Conservation (phyloP, 1,140 invertebrate genomes). For the Aphelenchoides fujianensis region DNA sequence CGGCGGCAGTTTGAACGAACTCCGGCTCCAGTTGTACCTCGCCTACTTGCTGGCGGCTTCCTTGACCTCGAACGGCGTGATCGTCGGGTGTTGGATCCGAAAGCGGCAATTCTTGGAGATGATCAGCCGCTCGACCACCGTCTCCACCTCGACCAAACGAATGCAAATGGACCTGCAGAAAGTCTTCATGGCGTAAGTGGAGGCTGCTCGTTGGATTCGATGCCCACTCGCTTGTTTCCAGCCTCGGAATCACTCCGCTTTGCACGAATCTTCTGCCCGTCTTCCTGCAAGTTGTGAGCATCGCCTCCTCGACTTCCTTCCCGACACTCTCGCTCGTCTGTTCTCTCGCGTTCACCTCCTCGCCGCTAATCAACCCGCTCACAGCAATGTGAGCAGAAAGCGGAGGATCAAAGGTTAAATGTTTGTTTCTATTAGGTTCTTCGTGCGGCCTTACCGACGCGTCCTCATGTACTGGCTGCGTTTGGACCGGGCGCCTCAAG, state of each 20-base stretch:
- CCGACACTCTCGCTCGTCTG: neutral
- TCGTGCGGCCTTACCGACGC: conserved; percentile 1
- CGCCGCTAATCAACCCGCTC: neutral
- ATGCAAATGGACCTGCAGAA: neutral
- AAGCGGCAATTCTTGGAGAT: neutral
- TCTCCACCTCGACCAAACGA: neutral
- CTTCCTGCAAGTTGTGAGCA: neutral
- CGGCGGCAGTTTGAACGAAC: neutral
- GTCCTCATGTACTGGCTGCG: neutral
- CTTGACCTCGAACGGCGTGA: neutral
- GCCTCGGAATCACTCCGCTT: neutral
- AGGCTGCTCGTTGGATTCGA: no score
- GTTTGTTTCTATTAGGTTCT: neutral
- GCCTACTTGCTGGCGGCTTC: neutral
- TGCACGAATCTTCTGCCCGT: neutral
- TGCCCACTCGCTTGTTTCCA: no score
- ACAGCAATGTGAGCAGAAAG: neutral
- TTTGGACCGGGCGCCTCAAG: neutral
- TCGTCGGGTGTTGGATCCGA: neutral
- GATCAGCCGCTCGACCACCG: neutral
- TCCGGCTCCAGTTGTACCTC: neutral
- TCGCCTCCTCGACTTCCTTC: neutral
- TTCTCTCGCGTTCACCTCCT: neutral
- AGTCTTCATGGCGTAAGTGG: neutral
- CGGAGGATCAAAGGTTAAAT: neutral